Evolutionary conservation across 2,888 invertebrate species (phyloP).

Genomic region (Trissolcus japonicus): DNA sequence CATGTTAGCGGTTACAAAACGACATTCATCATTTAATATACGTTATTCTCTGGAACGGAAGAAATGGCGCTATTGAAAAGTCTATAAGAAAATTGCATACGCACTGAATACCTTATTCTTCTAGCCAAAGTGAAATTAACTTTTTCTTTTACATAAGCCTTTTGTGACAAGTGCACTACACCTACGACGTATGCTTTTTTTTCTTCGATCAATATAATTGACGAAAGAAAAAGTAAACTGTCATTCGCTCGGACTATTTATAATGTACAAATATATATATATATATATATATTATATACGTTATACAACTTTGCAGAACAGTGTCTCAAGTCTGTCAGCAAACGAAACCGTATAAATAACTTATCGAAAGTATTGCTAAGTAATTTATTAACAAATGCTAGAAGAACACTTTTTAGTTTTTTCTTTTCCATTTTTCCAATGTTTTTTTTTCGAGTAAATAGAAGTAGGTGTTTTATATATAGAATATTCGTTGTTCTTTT

Average conservation of each 20-base stretch:
- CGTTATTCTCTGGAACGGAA: neutral
- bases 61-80: slow-evolving; percentile 25
- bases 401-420: neutral
- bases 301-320: neutral
- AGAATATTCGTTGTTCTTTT: neutral
- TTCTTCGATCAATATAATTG: slow-evolving; percentile 48
- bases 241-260: slow-evolving; percentile 27
- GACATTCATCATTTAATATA: too few relatives aligned
- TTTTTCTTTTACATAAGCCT: slow-evolving; percentile 35
- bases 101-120: slow-evolving; percentile 47
- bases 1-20: neutral
- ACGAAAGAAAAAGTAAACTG: slow-evolving; percentile 51
- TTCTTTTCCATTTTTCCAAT: slow-evolving; percentile 1
- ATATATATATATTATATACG: too few relatives aligned
- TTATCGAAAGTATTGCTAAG: neutral
- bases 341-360: slow-evolving; percentile 20
- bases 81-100: slow-evolving; percentile 56
- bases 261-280: too few relatives aligned
- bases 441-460: neutral
- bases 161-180: slow-evolving; percentile 33
- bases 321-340: slow-evolving; percentile 37
- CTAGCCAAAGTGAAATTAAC: slow-evolving; percentile 18
- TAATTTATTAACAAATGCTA: slow-evolving; percentile 23
- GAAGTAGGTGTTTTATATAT: slow-evolving; percentile 1
- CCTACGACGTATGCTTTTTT: slow-evolving; percentile 24